These are phyloP conservation scores for Asobara japonica DNA, from an alignment of 1,140 invertebrate species.

Conservation along the genomic window DNA sequence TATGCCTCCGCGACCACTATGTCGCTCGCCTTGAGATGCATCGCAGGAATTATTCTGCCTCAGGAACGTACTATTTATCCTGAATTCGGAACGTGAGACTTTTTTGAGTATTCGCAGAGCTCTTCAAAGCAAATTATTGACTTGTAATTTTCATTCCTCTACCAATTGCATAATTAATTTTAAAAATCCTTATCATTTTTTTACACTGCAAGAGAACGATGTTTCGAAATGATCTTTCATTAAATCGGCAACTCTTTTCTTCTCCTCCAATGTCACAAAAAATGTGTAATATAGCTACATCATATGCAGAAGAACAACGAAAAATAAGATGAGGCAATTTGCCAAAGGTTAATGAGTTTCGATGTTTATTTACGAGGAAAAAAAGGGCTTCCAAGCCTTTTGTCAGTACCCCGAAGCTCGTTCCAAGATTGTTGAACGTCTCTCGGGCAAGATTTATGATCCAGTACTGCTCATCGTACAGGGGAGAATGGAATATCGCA, in stretches of 20 bases:
- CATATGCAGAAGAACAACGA: background rate
- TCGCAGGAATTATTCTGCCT: slow-evolving; percentile 3
- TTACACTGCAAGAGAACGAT: too few species aligned
- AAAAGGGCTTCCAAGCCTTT: background rate
- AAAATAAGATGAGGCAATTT: too few species aligned
- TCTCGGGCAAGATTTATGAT: background rate
- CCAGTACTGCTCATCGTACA: background rate
- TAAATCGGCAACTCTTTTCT: background rate
- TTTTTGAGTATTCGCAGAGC: background rate
- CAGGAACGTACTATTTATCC: background rate
- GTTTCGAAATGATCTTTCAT: too few species aligned
- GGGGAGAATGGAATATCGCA: slow-evolving; percentile 26
- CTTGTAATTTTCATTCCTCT: background rate
- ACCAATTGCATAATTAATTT: background rate
- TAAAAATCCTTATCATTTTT: too few species aligned
- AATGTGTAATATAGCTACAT: too few species aligned
- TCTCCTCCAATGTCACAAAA: background rate
- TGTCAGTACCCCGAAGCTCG: background rate
- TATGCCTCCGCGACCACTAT: background rate
- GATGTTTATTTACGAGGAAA: background rate
- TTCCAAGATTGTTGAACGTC: background rate
- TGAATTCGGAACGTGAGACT: slow-evolving; percentile 24
- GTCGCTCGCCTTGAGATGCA: slow-evolving; percentile 21
- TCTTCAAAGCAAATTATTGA: background rate
- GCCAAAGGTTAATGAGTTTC: too few species aligned